These are phyloP conservation scores for Zaprionus gabonicus DNA, from an alignment of 1,140 invertebrate species.

Conservation along the genomic window DNA sequence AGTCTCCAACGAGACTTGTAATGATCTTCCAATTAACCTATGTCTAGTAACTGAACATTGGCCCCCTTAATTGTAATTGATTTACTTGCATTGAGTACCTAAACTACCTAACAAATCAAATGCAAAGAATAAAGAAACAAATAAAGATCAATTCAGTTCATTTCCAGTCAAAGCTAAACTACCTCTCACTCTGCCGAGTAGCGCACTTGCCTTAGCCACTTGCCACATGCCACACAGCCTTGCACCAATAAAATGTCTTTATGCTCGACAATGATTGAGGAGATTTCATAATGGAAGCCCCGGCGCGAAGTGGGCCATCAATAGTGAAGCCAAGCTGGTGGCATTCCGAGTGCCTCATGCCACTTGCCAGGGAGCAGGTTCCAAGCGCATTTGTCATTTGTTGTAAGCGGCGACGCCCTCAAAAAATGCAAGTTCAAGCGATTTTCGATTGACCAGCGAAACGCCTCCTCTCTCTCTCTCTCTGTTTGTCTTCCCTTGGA, in stretches of 20 bases:
- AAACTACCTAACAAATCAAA: background rate
- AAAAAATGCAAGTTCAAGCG: slow-evolving; percentile 17
- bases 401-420: slow-evolving; percentile 48
- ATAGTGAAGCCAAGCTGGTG: slow-evolving; percentile 5
- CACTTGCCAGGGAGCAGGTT: background rate
- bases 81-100: too few relatives aligned
- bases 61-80: too few relatives aligned
- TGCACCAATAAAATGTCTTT: slow-evolving; percentile 62
- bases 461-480: slow-evolving; percentile 16
- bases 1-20: too few relatives aligned
- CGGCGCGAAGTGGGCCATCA: slow-evolving; percentile 14
- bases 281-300: slow-evolving; percentile 60
- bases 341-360: slow-evolving; percentile 2
- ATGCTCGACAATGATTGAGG: slow-evolving; percentile 73
- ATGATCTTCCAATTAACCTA: too few relatives aligned
- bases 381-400: slow-evolving; percentile 11
- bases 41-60: too few relatives aligned
- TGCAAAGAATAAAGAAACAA: background rate
- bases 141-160: background rate
- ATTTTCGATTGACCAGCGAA: slow-evolving; percentile 55
- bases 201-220: slow-evolving; percentile 3
- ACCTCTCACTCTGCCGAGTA: background rate
- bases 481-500: too few relatives aligned
- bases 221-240: slow-evolving; percentile 4
- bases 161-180: background rate